These are phyloP conservation scores for Meriones unguiculatus DNA, from an alignment of 2,113 vertebrate genomes.

Conservation along the genomic window DNA sequence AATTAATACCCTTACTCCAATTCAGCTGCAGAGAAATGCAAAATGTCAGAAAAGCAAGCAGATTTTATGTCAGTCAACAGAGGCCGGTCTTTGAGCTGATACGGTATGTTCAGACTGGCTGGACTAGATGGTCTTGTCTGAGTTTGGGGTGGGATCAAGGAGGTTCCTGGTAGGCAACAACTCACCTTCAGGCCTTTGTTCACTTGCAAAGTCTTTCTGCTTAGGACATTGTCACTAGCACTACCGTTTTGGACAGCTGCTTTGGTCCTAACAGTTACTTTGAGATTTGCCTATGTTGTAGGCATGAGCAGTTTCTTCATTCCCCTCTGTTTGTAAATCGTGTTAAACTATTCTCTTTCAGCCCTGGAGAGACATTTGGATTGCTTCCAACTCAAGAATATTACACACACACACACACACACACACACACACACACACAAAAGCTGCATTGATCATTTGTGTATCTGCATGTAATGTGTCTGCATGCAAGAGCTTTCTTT, in stretches of 20 bases:
- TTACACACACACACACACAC: not conserved
- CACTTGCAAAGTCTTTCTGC: not conserved
- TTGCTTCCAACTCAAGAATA: not conserved
- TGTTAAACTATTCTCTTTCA: slow-evolving; percentile 13
- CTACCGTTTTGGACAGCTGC: not conserved
- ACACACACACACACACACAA: too few relatives aligned
- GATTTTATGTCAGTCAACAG: not conserved
- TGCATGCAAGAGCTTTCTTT: not conserved
- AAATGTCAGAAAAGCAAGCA: not conserved
- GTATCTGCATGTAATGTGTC: not conserved
- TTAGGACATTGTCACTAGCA: not conserved
- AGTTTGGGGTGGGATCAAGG: too few relatives aligned
- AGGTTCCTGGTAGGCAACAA: not conserved
- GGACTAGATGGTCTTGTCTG: not conserved
- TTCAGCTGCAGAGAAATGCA: not conserved
- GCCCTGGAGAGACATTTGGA: not conserved
- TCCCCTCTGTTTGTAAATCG: not conserved
- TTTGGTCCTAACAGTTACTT: not conserved
- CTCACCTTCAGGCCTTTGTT: too few relatives aligned
- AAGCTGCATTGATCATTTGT: not conserved
- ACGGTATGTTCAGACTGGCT: not conserved
- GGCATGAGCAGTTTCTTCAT: not conserved
- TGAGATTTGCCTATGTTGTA: not conserved
- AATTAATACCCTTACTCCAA: too few relatives aligned
- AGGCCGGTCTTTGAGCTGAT: not conserved